A percentile compares a stretch with the other conserved stretches of the same genome.
phyloP scores from a whole-genome alignment of 1,140 invertebrate species.

The Drosophila elegans region DNA sequence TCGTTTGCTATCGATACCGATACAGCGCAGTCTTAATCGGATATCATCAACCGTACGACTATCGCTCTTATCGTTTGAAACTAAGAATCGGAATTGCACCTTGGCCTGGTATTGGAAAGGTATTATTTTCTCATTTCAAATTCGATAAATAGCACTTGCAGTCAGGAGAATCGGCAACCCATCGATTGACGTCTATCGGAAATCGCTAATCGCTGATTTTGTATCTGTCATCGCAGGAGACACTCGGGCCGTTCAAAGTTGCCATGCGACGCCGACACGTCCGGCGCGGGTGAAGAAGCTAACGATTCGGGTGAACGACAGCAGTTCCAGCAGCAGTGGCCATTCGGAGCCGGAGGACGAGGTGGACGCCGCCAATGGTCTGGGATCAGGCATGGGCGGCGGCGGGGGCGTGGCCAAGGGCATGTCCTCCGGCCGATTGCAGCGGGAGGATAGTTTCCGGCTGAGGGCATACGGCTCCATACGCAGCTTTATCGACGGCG shows the following conservation, averaged over 20 bases:
- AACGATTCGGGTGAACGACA: constrained; percentile 85
- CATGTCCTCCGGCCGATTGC: constrained; percentile 29
- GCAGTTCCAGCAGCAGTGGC: constrained; percentile 82
- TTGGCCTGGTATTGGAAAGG: neutral
- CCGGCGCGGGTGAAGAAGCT: constrained; percentile 74
- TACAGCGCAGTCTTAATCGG: constrained; percentile 5
- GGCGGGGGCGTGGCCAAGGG: constrained; percentile 4
- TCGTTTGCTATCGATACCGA: constrained; percentile 14
- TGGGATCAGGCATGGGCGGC: neutral
- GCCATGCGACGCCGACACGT: constrained; percentile 73
- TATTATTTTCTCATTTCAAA: neutral
- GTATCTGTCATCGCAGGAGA: constrained; percentile 41
- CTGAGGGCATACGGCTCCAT: constrained; percentile 79
- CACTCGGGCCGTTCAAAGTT: constrained; percentile 69
- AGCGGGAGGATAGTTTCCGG: constrained; percentile 79
- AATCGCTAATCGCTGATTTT: constrained; percentile 35
- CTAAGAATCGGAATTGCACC: constrained; percentile 5
- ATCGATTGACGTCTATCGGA: constrained; percentile 18
- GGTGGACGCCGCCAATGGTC: constrained; percentile 32
- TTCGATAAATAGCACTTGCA: neutral
- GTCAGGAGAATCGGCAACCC: constrained; percentile 8
- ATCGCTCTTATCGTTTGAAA: constrained; percentile 3
- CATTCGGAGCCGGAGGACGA: constrained; percentile 72
- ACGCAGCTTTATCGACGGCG: constrained; percentile 80
- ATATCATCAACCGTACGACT: constrained; percentile 4